A percentile compares a stretch with the other conserved stretches of the same genome.
phyloP scores from a whole-genome alignment of 2,113 vertebrate genomes.

The Syngnathoides biaculeatus region DNA sequence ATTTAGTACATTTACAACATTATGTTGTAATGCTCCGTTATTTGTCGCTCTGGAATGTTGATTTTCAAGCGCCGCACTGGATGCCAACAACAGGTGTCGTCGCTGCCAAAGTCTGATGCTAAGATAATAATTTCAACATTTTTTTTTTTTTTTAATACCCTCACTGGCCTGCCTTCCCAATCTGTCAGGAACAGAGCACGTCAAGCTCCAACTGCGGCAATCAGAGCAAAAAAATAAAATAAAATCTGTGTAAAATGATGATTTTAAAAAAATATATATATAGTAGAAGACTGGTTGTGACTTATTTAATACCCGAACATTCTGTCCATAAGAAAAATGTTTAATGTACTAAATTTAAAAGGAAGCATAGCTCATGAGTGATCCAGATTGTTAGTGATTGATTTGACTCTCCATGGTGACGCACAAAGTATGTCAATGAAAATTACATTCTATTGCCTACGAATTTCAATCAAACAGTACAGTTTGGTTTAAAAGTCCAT shows the following conservation, averaged over 20 bases:
- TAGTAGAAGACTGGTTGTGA: too few species aligned
- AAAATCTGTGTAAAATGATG: not conserved
- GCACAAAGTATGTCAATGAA: too few species aligned
- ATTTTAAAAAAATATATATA: too few species aligned
- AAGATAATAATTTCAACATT: conserved; percentile 30
- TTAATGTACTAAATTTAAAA: too few species aligned
- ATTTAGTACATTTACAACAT: conserved; percentile 8
- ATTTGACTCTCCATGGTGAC: too few species aligned
- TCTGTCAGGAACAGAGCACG: not conserved
- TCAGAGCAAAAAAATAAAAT: conserved; percentile 2
- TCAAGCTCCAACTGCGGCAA: conserved; percentile 26
- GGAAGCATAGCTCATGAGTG: too few species aligned
- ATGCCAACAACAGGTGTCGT: conserved; percentile 36
- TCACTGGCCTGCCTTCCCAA: not conserved
- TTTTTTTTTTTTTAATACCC: not conserved
- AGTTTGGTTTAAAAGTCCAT: too few species aligned
- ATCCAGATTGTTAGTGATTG: too few species aligned
- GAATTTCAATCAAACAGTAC: too few species aligned
- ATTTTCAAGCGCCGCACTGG: conserved; percentile 26
- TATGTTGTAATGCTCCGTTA: conserved; percentile 24
- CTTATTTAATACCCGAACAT: too few species aligned
- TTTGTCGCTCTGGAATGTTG: conserved; percentile 33
- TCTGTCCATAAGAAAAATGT: too few species aligned
- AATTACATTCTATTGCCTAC: too few species aligned
- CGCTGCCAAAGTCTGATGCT: conserved; percentile 19